These are phyloP conservation scores for Phyllopteryx taeniolatus DNA, from an alignment of 2,113 vertebrate genomes.

Conservation along the genomic window DNA sequence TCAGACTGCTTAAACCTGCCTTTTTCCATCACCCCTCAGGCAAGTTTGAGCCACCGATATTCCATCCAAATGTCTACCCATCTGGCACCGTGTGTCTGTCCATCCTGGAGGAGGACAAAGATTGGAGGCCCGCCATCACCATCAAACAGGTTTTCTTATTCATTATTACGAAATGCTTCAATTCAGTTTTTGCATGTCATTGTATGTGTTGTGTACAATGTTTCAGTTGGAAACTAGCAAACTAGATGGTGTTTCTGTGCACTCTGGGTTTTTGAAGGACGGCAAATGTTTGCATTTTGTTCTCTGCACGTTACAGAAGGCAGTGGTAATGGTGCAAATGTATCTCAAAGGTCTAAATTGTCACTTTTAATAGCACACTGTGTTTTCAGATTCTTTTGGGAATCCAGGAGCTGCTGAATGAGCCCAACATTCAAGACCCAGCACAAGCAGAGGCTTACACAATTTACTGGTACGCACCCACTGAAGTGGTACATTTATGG, in stretches of 20 bases:
- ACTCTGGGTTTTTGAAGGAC: background rate
- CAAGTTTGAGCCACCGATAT: slow-evolving; percentile 97
- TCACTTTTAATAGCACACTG: background rate
- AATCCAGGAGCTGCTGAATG: slow-evolving; percentile 78
- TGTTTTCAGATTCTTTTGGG: slow-evolving; percentile 74
- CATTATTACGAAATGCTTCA: background rate
- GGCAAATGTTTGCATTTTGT: background rate
- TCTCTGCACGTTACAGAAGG: background rate
- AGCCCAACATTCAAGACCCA: slow-evolving; percentile 78
- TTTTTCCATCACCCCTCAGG: slow-evolving; percentile 64
- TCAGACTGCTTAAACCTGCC: background rate
- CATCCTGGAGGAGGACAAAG: slow-evolving; percentile 97
- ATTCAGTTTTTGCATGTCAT: background rate
- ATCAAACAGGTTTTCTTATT: slow-evolving; percentile 82
- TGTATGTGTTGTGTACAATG: too few relatives aligned
- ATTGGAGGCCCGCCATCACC: slow-evolving; percentile 98
- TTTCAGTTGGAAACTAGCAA: too few relatives aligned
- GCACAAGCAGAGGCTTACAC: slow-evolving; percentile 79
- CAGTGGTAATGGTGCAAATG: background rate
- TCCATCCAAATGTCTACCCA: slow-evolving; percentile 97
- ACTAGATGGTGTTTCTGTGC: too few relatives aligned
- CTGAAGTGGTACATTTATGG: background rate
- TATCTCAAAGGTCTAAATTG: background rate
- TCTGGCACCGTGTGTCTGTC: slow-evolving; percentile 97
- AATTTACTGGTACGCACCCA: slow-evolving; percentile 69